Evolutionary conservation across 2,113 vertebrate genomes (phyloP).

Genomic region (Seriola quinqueradiata): DNA sequence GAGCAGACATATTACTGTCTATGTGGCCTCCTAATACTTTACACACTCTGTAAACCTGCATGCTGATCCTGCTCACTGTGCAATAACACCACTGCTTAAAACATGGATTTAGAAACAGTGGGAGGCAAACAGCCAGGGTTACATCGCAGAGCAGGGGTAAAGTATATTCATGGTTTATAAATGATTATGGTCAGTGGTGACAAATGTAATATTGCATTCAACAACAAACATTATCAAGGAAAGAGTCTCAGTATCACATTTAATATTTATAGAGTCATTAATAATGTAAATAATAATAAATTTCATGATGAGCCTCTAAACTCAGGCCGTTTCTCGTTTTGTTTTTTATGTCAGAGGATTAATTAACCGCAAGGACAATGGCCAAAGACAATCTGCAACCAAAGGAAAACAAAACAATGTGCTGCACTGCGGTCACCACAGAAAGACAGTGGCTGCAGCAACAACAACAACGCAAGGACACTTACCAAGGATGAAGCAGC

Average conservation of each 20-base stretch:
- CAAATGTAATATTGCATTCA: background rate
- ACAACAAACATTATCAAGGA: constrained; percentile 20
- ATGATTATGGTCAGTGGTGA: constrained; percentile 6
- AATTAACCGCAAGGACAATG: constrained; percentile 52
- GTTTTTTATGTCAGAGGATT: constrained; percentile 26
- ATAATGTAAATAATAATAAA: constrained; percentile 36
- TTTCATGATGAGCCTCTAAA: background rate
- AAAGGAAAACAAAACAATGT: constrained; percentile 52
- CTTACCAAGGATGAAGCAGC: constrained; percentile 48
- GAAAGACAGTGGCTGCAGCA: constrained; percentile 32
- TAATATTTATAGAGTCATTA: constrained; percentile 25
- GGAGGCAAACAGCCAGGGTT: constrained; percentile 42
- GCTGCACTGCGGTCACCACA: constrained; percentile 50
- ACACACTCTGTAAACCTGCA: constrained; percentile 64
- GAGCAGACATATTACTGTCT: constrained; percentile 71
- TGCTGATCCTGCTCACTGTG: constrained; percentile 45
- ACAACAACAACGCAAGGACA: constrained; percentile 44
- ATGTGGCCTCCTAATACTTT: constrained; percentile 76
- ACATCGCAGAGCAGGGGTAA: background rate
- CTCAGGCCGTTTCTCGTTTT: background rate
- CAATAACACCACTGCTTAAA: constrained; percentile 53
- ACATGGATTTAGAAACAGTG: constrained; percentile 39
- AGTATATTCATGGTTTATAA: constrained; percentile 7
- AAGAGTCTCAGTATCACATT: background rate
- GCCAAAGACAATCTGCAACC: constrained; percentile 27